Conservation (phyloP, 1,140 invertebrate species). For the Philotrypesis tridentata region DNA sequence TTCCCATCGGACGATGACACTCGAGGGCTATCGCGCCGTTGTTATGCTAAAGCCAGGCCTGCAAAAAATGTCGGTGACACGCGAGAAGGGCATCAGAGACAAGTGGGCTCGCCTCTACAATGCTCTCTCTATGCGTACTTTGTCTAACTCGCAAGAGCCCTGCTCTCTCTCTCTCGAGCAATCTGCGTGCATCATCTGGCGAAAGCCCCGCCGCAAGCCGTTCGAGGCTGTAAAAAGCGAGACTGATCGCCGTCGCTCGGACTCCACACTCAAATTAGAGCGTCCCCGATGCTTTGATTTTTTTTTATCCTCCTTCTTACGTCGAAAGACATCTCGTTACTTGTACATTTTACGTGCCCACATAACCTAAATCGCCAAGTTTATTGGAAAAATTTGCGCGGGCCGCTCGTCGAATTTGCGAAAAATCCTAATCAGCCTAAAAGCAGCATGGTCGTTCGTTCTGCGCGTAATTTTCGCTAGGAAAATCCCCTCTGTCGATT, state of each 20-base stretch:
- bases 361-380: not conserved
- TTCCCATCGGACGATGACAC: slow-evolving; percentile 28
- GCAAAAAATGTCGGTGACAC: slow-evolving; percentile 22
- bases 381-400: not conserved
- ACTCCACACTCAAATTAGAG: not conserved
- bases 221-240: not conserved
- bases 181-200: slow-evolving; percentile 21
- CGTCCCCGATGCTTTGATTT: not conserved
- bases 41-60: slow-evolving; percentile 1
- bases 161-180: not conserved
- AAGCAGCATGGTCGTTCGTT: not conserved
- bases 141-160: not conserved
- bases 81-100: not conserved
- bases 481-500: no score
- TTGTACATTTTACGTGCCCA: not conserved
- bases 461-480: not conserved
- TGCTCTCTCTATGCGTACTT: not conserved
- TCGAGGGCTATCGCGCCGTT: not conserved
- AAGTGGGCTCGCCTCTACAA: slow-evolving; percentile 26
- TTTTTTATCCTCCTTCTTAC: not conserved
- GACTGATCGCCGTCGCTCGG: not conserved
- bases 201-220: slow-evolving; percentile 24
- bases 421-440: not conserved
- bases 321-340: not conserved
- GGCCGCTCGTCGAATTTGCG: not conserved